Conservation (phyloP, 92 coral and sea anemone genomes). For the Zoanthus sansibaricus region DNA sequence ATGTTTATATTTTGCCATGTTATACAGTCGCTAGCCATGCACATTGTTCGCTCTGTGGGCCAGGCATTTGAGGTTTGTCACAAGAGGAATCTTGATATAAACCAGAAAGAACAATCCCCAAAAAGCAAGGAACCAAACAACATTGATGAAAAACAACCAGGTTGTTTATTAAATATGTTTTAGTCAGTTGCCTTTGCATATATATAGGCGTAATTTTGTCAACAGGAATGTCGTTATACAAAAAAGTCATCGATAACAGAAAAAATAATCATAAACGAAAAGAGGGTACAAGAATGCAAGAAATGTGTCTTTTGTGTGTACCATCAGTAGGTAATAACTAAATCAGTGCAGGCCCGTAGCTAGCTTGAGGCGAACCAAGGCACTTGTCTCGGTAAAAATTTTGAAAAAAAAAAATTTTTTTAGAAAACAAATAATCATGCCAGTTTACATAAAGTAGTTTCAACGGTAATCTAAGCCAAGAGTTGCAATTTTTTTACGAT, state of each 20-base stretch:
- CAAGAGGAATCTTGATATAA: conserved; percentile 58
- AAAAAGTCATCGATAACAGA: background rate
- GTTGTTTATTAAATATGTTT: background rate
- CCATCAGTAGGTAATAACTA: background rate
- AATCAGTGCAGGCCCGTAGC: too few species aligned
- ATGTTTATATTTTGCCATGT: background rate
- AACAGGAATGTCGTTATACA: background rate
- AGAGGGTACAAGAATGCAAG: background rate
- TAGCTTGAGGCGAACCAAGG: too few species aligned
- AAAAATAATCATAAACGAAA: background rate
- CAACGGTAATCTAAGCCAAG: too few species aligned
- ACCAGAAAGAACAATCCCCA: conserved; percentile 54
- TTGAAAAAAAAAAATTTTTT: too few species aligned
- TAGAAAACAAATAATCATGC: too few species aligned
- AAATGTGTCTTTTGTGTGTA: background rate
- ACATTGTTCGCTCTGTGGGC: conserved; percentile 92
- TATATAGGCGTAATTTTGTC: background rate
- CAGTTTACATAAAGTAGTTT: too few species aligned
- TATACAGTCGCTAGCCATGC: conserved; percentile 84
- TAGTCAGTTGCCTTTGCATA: too few species aligned
- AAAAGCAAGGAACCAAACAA: conserved; percentile 34
- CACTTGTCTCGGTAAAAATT: too few species aligned
- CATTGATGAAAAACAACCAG: conserved; percentile 35
- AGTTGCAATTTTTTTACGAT: too few species aligned
- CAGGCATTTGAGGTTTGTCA: conserved; percentile 99